phyloP scores from a whole-genome alignment of 2,888 invertebrate species.

The Apodemia arnacis region DNA sequence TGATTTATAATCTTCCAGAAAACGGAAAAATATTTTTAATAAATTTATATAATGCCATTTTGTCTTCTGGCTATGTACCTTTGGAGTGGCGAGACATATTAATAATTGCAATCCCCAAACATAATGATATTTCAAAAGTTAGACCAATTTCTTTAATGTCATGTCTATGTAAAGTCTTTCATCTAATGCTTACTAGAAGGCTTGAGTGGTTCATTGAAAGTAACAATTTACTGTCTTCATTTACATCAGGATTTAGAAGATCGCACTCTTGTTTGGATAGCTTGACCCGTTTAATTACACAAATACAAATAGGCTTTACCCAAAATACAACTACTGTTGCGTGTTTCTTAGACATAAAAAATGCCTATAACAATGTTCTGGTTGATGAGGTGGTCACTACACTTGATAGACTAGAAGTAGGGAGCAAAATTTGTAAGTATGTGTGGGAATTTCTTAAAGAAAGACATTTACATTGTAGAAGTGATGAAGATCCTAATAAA shows the following conservation, averaged over 20 bases:
- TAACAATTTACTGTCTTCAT: conserved; percentile 18
- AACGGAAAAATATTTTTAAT: conserved; percentile 1
- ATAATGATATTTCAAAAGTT: background rate
- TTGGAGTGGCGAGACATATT: conserved; percentile 17
- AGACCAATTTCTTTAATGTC: conserved; percentile 30
- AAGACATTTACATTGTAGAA: conserved; percentile 7
- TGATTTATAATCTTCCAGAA: background rate
- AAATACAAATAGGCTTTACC: conserved; percentile 38
- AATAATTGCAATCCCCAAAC: conserved; percentile 24
- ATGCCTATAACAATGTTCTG: conserved; percentile 56
- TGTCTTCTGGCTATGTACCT: background rate
- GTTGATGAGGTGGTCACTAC: conserved; percentile 18
- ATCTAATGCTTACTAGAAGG: background rate
- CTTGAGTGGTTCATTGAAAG: background rate
- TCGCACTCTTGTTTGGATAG: conserved; percentile 45
- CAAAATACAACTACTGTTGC: conserved; percentile 41
- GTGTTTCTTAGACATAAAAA: conserved; percentile 65
- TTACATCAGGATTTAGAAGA: conserved; percentile 46
- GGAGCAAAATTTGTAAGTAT: conserved; percentile 39
- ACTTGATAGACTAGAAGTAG: conserved; percentile 42
- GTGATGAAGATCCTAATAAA: background rate
- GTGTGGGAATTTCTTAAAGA: conserved; percentile 26
- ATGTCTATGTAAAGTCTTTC: conserved; percentile 35
- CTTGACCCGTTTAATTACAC: conserved; percentile 35
- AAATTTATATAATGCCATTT: background rate